phyloP scores from a whole-genome alignment of 2,797 vertebrate genomes.

The Ctenopoma kingsleyae region DNA sequence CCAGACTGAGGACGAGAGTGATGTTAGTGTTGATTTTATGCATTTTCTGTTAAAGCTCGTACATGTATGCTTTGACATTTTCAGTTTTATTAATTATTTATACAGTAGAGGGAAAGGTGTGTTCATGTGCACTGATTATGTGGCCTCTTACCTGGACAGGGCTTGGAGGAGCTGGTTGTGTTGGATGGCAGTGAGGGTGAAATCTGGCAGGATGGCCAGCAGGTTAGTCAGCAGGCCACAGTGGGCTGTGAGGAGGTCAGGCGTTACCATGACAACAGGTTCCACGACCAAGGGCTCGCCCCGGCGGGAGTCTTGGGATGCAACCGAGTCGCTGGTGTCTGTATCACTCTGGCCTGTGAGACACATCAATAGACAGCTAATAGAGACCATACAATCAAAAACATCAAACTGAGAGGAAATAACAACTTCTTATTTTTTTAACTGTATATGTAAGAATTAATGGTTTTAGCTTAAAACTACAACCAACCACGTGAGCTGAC shows the following conservation, averaged over 20 bases:
- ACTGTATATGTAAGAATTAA: not conserved
- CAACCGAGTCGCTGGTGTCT: slow-evolving; percentile 80
- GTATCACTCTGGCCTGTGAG: slow-evolving; percentile 89
- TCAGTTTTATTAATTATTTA: not conserved
- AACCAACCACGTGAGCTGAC: slow-evolving; percentile 2
- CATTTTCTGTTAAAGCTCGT: not conserved
- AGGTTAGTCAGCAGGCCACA: slow-evolving; percentile 92
- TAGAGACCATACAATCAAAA: slow-evolving; percentile 37
- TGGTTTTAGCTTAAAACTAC: slow-evolving; percentile 27
- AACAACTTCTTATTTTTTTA: slow-evolving; percentile 18
- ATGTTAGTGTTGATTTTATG: not conserved
- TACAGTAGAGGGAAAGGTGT: not conserved
- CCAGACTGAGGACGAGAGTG: slow-evolving; percentile 79
- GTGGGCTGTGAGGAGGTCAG: slow-evolving; percentile 89
- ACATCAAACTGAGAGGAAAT: slow-evolving; percentile 18
- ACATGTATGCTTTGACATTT: not conserved
- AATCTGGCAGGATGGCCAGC: slow-evolving; percentile 87
- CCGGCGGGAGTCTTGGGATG: slow-evolving; percentile 79
- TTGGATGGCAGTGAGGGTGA: slow-evolving; percentile 85
- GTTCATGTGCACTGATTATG: slow-evolving; percentile 3
- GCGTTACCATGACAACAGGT: slow-evolving; percentile 86
- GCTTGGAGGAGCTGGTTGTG: slow-evolving; percentile 84
- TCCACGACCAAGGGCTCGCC: slow-evolving; percentile 74
- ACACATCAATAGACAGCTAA: slow-evolving; percentile 47
- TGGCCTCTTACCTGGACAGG: slow-evolving; percentile 87